Evolutionary conservation across 2,888 invertebrate species (phyloP).

Genomic region (Seira sanloemensis): DNA sequence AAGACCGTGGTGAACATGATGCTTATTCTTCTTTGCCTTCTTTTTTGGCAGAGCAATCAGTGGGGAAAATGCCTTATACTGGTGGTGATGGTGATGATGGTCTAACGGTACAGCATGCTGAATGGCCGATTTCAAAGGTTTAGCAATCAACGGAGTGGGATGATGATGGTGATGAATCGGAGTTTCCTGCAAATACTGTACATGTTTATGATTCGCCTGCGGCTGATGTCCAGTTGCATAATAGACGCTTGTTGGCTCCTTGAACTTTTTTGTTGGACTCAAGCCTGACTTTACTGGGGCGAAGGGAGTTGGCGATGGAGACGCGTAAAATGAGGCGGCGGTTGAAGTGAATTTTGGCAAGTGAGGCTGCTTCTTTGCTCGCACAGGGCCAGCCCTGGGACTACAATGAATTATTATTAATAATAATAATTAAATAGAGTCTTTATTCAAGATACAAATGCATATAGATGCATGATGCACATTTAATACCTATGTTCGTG

Average conservation of each 20-base stretch:
- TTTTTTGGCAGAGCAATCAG: conserved; percentile 12
- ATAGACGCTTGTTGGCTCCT: conserved; percentile 15
- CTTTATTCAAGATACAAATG: no score
- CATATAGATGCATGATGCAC: background rate
- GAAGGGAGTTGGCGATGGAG: conserved; percentile 37
- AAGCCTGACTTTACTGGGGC: background rate
- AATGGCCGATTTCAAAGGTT: conserved; percentile 14
- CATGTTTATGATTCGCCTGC: conserved; percentile 39
- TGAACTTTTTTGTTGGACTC: conserved; percentile 38
- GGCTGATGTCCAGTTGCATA: conserved; percentile 23
- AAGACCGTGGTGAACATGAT: conserved; percentile 37
- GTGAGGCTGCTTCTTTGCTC: conserved; percentile 28
- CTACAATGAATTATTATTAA: no score
- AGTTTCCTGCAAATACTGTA: conserved; percentile 54
- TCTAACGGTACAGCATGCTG: conserved; percentile 32
- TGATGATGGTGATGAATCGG: conserved; percentile 28
- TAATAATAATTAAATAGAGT: no score
- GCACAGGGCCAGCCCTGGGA: conserved; percentile 20
- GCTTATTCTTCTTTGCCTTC: conserved; percentile 16
- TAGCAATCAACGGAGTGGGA: conserved; percentile 11
- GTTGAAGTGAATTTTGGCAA: conserved; percentile 19
- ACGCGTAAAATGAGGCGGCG: conserved; percentile 22
- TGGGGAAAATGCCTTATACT: conserved; percentile 8
- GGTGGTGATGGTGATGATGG: conserved; percentile 29
- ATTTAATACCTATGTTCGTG: conserved; percentile 55